Evolutionary conservation across 1,140 invertebrate genomes (phyloP), one percentile per base, ranked within the genome.

Genomic region (Anastrepha obliqua): DNA sequence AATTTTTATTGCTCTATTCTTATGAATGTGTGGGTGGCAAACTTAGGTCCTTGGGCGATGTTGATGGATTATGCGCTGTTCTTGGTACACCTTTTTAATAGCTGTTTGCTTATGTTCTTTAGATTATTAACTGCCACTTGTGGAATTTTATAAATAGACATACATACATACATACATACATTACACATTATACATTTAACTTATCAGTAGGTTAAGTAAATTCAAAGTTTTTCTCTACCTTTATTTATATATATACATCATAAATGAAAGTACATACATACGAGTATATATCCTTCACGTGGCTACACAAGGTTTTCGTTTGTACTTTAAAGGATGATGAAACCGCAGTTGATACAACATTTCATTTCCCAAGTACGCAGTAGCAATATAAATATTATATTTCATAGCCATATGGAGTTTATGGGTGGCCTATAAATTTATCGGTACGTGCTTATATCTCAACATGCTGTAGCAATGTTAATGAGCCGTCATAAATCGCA

Each of bases 341-440:
- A 67, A 42, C 20, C 9, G 65, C 29, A 29, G 29, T 29, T 67
- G 29, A 67, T 11, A 67, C 29, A 42, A 20, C 65, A 39, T 67
- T 67, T 67, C 29, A 67, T 67, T 67, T 67, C 39, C 65, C 7
- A 67, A 13, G 29, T 11, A 39, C 29, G n/a, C 65, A 67, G 65
- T 67, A 13, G 29, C 65, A 67, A 29, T 11, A 42, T 67, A 67
- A 67, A 67, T 67, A 42, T 67, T 67, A 67, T 67, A 42, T 67
- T 67, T 67, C 29, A 67, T 67, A 15, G 65, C 65, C 39, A 67
- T 13, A 67, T 42, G 39, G 13, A 42, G 64, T 39, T 67, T 67
- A 47, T 81, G 44, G 47, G 20, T 51, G 17, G 44, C 55, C n/a
- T 17, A 85, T 85, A 51, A 85, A 85, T 85, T 85, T 85, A 13